A percentile compares a stretch with the other conserved stretches of the same genome.
These are phyloP conservation scores for Drosophila prostipennis DNA, from an alignment of 2,888 invertebrate species.

Conservation along the genomic window DNA sequence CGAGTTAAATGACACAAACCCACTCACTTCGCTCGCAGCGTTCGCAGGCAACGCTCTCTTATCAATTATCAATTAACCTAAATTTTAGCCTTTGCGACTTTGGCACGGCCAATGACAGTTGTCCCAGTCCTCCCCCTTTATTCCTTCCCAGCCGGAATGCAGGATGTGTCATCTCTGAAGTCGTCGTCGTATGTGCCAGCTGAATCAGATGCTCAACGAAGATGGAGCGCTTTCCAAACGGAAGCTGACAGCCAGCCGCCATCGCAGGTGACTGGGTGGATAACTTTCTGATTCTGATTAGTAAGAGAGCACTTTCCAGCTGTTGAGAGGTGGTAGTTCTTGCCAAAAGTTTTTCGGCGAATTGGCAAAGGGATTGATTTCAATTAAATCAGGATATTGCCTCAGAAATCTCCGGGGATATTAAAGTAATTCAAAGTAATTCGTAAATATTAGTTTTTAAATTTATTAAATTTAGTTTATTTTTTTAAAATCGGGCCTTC, in stretches of 20 bases:
- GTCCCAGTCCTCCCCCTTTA: constrained; percentile 1
- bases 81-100: constrained; percentile 73
- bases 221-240: constrained; percentile 70
- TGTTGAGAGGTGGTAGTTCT: constrained; percentile 3
- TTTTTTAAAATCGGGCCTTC: too few relatives aligned
- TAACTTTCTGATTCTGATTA: constrained; percentile 69
- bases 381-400: neutral
- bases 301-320: constrained; percentile 54
- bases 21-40: neutral
- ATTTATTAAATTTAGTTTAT: too few relatives aligned
- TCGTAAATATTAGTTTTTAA: too few relatives aligned
- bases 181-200: constrained; percentile 49
- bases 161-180: constrained; percentile 30
- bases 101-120: constrained; percentile 62
- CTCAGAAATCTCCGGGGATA: neutral
- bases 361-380: constrained; percentile 6
- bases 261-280: constrained; percentile 22
- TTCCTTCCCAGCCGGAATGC: neutral
- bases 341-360: neutral
- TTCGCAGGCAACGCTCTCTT: constrained; percentile 55
- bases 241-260: constrained; percentile 57
- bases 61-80: constrained; percentile 80
- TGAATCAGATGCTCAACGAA: constrained; percentile 49
- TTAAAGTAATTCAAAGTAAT: neutral
- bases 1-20: constrained; percentile 36